Percentiles rank a stretch among this genome's conserved stretches.
phyloP scores from a whole-genome alignment of 2,113 vertebrate genomes.

The Eretmochelys imbricata region DNA sequence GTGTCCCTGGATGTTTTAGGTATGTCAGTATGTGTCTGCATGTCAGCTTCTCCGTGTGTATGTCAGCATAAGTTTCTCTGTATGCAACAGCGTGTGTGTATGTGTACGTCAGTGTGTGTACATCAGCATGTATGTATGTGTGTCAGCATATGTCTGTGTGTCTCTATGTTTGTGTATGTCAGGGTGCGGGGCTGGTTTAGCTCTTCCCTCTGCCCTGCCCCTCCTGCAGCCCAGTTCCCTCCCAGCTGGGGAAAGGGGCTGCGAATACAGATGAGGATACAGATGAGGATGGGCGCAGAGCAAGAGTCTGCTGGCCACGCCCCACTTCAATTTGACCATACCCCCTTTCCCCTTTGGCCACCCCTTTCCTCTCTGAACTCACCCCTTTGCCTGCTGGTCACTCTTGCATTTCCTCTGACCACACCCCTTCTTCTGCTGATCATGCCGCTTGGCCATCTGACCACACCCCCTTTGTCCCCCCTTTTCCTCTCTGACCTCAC shows the following conservation, averaged over 20 bases:
- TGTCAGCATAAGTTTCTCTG: too few relatives aligned
- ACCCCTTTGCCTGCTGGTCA: not conserved
- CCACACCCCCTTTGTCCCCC: not conserved
- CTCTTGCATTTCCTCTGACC: not conserved
- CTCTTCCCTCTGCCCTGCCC: not conserved
- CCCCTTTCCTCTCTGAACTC: not conserved
- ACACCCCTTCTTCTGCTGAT: not conserved
- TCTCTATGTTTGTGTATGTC: too few relatives aligned
- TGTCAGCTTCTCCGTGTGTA: too few relatives aligned
- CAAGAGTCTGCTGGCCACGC: not conserved
- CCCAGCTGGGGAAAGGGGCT: not conserved
- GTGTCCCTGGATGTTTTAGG: not conserved
- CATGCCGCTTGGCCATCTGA: not conserved
- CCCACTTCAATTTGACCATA: not conserved
- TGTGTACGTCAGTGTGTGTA: too few relatives aligned
- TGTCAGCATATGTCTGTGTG: too few relatives aligned
- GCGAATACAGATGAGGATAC: too few relatives aligned
- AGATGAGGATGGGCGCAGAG: too few relatives aligned
- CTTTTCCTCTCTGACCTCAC: not conserved
- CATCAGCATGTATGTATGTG: too few relatives aligned
- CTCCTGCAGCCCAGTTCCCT: not conserved
- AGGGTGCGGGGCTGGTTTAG: not conserved
- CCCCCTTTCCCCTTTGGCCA: not conserved
- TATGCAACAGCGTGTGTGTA: too few relatives aligned
- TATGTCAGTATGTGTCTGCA: too few relatives aligned